A percentile compares a stretch with the other conserved stretches of the same genome.
Conservation (phyloP, 2,113 vertebrate species). For the Oplegnathus fasciatus region DNA sequence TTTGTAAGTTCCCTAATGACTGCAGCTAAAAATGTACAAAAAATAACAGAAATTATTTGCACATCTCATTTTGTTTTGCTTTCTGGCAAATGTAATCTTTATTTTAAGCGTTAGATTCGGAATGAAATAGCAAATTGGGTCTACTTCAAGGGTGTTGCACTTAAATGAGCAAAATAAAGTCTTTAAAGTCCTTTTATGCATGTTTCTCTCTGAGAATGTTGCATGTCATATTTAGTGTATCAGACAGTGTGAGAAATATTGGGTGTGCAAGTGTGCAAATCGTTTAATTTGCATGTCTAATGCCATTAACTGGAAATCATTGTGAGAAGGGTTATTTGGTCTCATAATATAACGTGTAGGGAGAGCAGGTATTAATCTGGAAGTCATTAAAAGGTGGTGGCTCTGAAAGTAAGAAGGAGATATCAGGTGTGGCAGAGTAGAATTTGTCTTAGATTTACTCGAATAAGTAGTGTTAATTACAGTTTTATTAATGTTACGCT, state of each 20-base stretch:
- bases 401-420: not conserved
- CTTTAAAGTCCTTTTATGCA: no score
- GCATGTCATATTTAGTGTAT: not conserved
- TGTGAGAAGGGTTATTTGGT: not conserved
- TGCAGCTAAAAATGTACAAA: not conserved
- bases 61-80: not conserved
- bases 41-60: not conserved
- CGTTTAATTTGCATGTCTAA: not conserved
- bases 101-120: not conserved
- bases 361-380: not conserved
- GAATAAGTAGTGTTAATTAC: not conserved
- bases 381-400: not conserved
- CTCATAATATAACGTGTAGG: not conserved
- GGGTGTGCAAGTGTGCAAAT: not conserved
- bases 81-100: not conserved
- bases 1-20: slow-evolving; percentile 3
- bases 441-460: not conserved
- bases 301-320: not conserved
- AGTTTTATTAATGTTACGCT: not conserved
- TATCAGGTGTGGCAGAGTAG: not conserved
- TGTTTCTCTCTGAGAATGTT: no score
- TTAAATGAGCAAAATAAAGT: not conserved
- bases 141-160: not conserved
- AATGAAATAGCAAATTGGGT: not conserved
- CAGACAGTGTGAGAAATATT: not conserved